Evolutionary conservation across 2,113 vertebrate genomes (phyloP), one percentile per base, ranked within the genome.

Genomic region (Perccottus glenii): DNA sequence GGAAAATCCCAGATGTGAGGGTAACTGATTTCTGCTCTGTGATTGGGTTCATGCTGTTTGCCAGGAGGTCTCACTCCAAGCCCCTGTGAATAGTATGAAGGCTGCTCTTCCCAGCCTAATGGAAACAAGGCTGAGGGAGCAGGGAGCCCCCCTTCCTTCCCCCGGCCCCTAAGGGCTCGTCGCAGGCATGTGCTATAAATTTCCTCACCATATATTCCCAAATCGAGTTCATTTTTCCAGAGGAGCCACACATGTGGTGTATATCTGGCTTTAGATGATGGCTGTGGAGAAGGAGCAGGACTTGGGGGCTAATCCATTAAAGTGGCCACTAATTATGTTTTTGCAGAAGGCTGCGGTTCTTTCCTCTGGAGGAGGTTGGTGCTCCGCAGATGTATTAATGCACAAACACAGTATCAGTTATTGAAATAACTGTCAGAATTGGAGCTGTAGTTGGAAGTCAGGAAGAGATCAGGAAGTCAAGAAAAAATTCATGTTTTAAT

Each of bases 161-260:
- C 67, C 75, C 52, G 64, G 78, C 85, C 89, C 85, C 86, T 5
- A 67, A 88, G 80, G 83, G 81, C 89, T 88, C 64, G 75, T 90
- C 87, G 69, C 81, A 91, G 83, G 88, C 88, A 91, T 91, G 89
- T 86, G 83, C 91, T 91, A 89, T 93, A 92, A 85, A 93, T 93
- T 92, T 92, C 87, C 91, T 87, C 80, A 89, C 83, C 87, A 85
- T 90, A 92, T 91, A 91, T 92, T 92, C 91, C 91, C 90, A 85
- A 89, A 83, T 73, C 42, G 64, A 84, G 85, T 84, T 86, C 82
- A 91, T 85, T 89, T 92, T 91, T 91, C 90, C 90, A 91, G 82
- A 90, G 82, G 66, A 87, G 81, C 80, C 85, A 88, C 90, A 91
- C 87, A 92, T 88, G 89, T 90, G 90, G 86, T 84, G 84, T 81